phyloP scores from a whole-genome alignment of 2,797 vertebrate species.

The Phaenicophaeus curvirostris region DNA sequence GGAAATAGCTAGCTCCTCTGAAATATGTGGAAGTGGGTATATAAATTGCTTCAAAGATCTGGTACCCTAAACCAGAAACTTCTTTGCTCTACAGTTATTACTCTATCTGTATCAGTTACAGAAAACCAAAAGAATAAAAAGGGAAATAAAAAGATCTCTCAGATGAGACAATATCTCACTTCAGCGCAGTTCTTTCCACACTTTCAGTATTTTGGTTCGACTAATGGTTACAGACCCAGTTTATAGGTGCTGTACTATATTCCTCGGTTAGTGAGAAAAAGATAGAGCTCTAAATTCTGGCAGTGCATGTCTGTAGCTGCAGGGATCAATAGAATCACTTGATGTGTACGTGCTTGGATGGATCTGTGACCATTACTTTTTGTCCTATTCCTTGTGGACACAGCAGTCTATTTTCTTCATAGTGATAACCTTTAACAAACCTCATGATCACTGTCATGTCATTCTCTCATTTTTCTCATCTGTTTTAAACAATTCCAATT shows the following conservation, averaged over 20 bases:
- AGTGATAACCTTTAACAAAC: neutral
- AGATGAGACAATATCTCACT: neutral
- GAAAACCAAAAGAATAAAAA: neutral
- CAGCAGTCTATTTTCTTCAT: slow-evolving; percentile 10
- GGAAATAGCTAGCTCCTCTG: neutral
- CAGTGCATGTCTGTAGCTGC: neutral
- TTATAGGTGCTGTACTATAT: neutral
- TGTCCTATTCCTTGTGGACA: neutral
- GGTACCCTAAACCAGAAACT: neutral
- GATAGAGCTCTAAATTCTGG: neutral
- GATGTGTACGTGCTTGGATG: neutral
- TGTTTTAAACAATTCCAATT: neutral
- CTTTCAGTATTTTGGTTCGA: neutral
- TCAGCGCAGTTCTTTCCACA: neutral
- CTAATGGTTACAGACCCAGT: neutral
- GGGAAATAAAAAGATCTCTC: neutral
- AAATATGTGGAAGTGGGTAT: neutral
- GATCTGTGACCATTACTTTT: neutral
- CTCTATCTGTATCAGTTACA: neutral
- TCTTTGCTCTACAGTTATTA: neutral
- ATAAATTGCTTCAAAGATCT: neutral
- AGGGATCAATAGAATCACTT: slow-evolving; percentile 6
- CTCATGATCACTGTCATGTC: neutral
- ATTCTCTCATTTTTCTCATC: neutral
- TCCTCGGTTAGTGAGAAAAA: neutral